Evolutionary conservation across 2,113 vertebrate genomes (phyloP).

Genomic region (Carlito syrichta): DNA sequence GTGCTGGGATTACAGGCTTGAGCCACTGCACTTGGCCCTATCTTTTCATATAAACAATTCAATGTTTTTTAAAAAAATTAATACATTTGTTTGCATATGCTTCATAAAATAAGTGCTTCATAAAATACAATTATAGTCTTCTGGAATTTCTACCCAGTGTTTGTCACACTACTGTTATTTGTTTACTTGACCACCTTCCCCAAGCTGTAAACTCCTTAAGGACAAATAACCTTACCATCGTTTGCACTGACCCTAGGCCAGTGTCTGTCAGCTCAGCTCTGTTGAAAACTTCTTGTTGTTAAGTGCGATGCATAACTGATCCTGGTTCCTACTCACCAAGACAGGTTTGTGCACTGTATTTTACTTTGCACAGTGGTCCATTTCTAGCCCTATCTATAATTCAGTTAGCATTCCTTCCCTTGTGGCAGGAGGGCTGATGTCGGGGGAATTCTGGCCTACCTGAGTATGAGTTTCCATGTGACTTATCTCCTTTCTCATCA

Average conservation of each 20-base stretch:
- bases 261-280: not conserved
- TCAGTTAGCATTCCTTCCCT: not conserved
- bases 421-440: not conserved
- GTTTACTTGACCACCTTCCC: not conserved
- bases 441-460: not conserved
- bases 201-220: not conserved
- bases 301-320: rapidly evolving
- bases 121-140: not conserved
- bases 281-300: not conserved
- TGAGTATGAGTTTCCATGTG: not conserved
- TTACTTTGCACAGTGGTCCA: not conserved
- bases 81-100: not conserved
- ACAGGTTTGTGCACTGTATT: not conserved
- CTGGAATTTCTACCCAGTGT: not conserved
- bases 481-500: not conserved
- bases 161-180: not conserved
- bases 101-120: not conserved
- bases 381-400: no score
- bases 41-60: not conserved
- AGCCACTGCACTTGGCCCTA: no score
- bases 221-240: not conserved
- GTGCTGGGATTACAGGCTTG: no score
- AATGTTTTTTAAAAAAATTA: not conserved
- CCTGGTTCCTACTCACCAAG: rapidly evolving
- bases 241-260: not conserved